Base-by-base conservation (phyloP, 2,797 vertebrate species). In the Danio kyathit region DNA sequence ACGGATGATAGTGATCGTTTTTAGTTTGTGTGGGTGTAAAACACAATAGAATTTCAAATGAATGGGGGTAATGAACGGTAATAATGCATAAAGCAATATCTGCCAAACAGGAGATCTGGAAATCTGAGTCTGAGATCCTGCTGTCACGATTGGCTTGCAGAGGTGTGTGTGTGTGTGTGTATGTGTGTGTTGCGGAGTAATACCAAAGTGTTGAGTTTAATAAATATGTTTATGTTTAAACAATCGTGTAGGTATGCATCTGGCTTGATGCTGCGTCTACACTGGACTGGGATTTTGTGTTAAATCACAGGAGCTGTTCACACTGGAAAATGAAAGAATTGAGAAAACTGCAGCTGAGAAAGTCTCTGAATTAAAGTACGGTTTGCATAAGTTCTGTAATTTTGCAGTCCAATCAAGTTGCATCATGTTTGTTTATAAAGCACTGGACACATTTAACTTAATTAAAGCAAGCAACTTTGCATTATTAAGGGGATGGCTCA, bases 191-290 rank as follows among this genome's bases (percentile, higher is more conserved):
- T 29, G 29, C 29, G 3, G 29, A 29, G 29, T 29, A 88, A 92
- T 88, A 90, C 92, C 92, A 93, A 93, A 93, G 92, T 89, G 75
- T 86, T 86, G 60, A 76, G 69, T 43, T 6, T 16, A 57, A 76
- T 76, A 69, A 80, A 77, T 81, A 60, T 54, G 13, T 51, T 40
- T 19, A 51, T 76, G 69, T 82, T 77, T 75, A 76, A 82, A 77
- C 74, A 82, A 67, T 83, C 63, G 73, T 80, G 60, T 52, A 66
- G 74, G 70, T 80, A 82, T 70, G 77, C 80, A 82, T 83, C 79
- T 79, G 67, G 82, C 81, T 69, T 64, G 74, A 69, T 43, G 7
- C 78, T 83, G 79, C 82, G 61, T 74, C 69, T 71, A n/a, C 69
- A 71, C 69, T 56, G 51, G 49, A 71, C 7, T 29, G 29, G 29